Conservation (phyloP, 2,113 vertebrate species). For the Rhadina sibilatrix region DNA sequence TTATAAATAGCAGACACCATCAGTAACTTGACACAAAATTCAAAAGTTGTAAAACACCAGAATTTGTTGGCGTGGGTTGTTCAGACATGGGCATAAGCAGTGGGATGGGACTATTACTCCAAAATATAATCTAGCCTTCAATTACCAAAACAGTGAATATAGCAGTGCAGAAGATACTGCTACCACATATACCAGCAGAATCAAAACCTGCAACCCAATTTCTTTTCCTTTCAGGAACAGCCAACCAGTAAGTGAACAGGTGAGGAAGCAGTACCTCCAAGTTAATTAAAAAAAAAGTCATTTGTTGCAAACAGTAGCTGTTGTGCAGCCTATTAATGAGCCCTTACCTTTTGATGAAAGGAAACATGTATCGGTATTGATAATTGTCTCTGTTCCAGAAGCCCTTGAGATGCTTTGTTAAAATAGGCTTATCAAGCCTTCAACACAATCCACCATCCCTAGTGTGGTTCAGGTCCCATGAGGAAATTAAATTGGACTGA, state of each 20-base stretch:
- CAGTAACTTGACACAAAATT: background rate
- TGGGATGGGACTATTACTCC: background rate
- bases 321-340: constrained; percentile 17
- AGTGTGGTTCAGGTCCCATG: background rate
- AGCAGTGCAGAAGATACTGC: background rate
- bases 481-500: constrained; percentile 25
- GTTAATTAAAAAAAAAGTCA: background rate
- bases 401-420: constrained; percentile 24
- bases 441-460: background rate
- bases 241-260: background rate
- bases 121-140: background rate
- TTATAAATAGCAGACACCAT: background rate
- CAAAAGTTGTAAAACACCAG: background rate
- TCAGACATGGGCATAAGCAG: background rate
- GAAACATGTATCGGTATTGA: background rate
- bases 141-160: background rate
- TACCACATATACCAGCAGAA: background rate
- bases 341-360: background rate
- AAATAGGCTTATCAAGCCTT: constrained; percentile 1
- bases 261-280: background rate
- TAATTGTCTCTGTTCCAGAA: constrained; percentile 13
- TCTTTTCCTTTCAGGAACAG: background rate
- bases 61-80: background rate
- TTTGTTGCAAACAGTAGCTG: background rate
- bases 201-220: background rate